Conservation (phyloP, 1,140 invertebrate genomes). For the Drosophila hydei region DNA sequence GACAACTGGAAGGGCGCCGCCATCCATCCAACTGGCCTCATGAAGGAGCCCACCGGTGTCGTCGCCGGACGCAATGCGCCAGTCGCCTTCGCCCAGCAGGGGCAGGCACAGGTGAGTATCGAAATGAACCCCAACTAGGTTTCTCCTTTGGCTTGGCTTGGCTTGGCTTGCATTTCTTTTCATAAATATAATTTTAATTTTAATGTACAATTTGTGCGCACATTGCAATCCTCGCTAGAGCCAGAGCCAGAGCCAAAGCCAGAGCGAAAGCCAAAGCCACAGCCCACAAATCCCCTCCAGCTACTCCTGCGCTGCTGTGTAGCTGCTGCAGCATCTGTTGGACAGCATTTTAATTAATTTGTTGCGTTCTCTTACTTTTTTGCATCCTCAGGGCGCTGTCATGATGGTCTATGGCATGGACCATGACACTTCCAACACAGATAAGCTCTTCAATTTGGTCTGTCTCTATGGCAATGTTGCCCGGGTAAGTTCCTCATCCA, state of each 20-base stretch:
- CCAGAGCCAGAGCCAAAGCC: not conserved
- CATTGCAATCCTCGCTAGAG: conserved; percentile 20
- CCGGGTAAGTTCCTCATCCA: conserved; percentile 88
- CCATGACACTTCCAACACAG: conserved; percentile 96
- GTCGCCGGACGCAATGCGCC: conserved; percentile 81
- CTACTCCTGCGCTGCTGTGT: conserved; percentile 11
- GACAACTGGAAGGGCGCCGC: conserved; percentile 83
- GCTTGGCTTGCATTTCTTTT: conserved; percentile 17
- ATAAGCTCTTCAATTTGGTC: conserved; percentile 99
- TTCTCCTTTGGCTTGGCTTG: conserved; percentile 6
- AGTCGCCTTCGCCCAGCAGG: conserved; percentile 79
- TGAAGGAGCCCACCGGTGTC: conserved; percentile 83
- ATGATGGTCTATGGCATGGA: conserved; percentile 99
- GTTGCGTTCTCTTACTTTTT: conserved; percentile 17
- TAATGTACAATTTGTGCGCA: conserved; percentile 42
- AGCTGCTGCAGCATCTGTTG: conserved; percentile 30
- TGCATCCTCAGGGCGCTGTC: conserved; percentile 88
- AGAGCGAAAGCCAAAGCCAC: not conserved
- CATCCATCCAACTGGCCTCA: conserved; percentile 80
- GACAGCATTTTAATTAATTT: conserved; percentile 73
- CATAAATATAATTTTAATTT: conserved; percentile 51
- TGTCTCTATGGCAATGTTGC: conserved; percentile 99
- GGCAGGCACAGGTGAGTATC: conserved; percentile 79
- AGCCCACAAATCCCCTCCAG: conserved; percentile 9
- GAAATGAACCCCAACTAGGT: not conserved